A percentile compares a stretch with the other conserved stretches of the same genome.
Conservation (phyloP, 2,113 vertebrate genomes). For the Prunella fulvescens region DNA sequence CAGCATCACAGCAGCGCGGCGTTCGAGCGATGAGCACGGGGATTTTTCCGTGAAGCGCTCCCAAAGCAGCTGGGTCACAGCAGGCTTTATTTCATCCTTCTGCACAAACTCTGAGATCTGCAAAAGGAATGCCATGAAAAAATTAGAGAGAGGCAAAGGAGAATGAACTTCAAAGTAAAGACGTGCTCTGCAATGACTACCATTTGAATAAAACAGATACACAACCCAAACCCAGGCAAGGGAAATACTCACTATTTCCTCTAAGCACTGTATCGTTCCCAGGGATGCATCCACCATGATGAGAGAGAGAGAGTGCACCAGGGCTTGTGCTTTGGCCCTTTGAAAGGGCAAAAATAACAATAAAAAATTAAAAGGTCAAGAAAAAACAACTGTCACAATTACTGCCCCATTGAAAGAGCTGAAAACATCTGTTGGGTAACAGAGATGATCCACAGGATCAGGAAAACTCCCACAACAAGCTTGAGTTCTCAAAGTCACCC, state of each 20-base stretch:
- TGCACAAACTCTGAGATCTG: conserved; percentile 92
- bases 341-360: background rate
- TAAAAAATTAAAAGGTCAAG: background rate
- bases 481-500: background rate
- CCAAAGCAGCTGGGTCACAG: conserved; percentile 90
- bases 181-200: background rate
- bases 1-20: conserved; percentile 83
- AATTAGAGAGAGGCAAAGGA: background rate
- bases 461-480: background rate
- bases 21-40: conserved; percentile 74
- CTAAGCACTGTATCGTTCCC: conserved; percentile 88
- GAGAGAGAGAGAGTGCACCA: conserved; percentile 86
- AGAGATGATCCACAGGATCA: background rate
- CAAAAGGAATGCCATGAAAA: background rate
- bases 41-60: conserved; percentile 84
- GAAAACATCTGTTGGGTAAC: background rate
- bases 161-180: background rate
- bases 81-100: conserved; percentile 80
- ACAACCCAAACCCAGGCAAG: background rate
- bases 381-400: background rate
- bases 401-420: background rate
- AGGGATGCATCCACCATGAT: conserved; percentile 86
- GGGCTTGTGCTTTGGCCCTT: conserved; percentile 83
- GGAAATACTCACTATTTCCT: conserved; percentile 88
- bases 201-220: background rate